phyloP scores from a whole-genome alignment of 2,113 vertebrate species.

The Caloenas nicobarica region DNA sequence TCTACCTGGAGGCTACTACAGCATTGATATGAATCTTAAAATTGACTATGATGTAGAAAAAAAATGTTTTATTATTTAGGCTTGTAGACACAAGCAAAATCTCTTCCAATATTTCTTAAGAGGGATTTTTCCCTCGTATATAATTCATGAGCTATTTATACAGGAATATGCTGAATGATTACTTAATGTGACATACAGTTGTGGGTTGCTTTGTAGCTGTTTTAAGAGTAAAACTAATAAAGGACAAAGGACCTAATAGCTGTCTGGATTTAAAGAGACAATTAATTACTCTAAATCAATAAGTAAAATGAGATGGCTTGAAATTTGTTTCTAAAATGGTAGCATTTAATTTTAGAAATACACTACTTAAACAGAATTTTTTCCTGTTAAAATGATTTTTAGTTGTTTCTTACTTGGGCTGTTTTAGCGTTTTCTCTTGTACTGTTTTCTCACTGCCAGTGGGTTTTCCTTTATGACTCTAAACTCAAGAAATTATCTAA shows the following conservation, averaged over 20 bases:
- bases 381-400: neutral
- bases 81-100: neutral
- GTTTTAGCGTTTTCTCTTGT: neutral
- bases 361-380: neutral
- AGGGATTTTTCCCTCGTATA: neutral
- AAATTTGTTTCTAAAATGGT: neutral
- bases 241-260: conserved; percentile 8
- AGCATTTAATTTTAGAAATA: neutral
- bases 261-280: neutral
- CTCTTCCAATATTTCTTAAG: neutral
- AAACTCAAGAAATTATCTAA: neutral
- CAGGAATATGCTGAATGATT: conserved; percentile 1
- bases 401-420: neutral
- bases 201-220: neutral
- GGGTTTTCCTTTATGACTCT: neutral
- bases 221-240: conserved; percentile 19
- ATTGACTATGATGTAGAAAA: neutral
- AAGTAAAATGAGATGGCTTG: neutral
- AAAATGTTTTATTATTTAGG: neutral
- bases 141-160: conserved; percentile 45
- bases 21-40: neutral
- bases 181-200: neutral
- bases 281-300: neutral
- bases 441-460: neutral
- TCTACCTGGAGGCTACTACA: neutral